Percentiles rank a stretch among this genome's conserved stretches.
Evolutionary conservation across 2,113 vertebrate genomes (phyloP).

Genomic region (Gymnogyps californianus): DNA sequence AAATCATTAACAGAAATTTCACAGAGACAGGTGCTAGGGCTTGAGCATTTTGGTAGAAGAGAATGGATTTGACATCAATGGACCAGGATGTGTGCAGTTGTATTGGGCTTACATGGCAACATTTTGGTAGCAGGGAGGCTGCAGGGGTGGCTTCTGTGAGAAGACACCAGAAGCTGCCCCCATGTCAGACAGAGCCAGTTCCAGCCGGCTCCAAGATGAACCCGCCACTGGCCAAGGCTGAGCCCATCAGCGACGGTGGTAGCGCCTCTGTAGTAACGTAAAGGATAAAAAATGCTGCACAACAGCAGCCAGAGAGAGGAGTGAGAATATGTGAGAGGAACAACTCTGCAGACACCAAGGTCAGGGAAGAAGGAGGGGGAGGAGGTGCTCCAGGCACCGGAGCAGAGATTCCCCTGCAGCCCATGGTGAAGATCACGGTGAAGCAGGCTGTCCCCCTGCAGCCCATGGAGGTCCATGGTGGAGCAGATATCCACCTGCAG

Average conservation of each 20-base stretch:
- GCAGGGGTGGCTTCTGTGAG: background rate
- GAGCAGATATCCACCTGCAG: no score
- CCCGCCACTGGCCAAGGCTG: rapidly evolving
- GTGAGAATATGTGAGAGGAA: no score
- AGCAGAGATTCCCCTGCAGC: no score
- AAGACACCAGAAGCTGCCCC: background rate
- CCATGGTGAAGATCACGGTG: no score
- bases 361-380: no score
- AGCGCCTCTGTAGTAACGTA: background rate
- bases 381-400: no score
- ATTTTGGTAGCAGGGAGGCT: background rate
- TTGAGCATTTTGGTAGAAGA: background rate
- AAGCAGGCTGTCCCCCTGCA: no score
- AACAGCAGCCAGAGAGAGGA: no score
- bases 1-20: background rate
- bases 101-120: background rate
- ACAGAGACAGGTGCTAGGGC: background rate
- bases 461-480: no score
- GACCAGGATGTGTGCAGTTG: background rate
- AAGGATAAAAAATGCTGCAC: no score
- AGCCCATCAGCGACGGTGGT: rapidly evolving
- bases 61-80: background rate
- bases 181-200: background rate
- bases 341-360: no score
- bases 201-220: background rate